Evolutionary conservation across 1,140 invertebrate species (phyloP).

Genomic region (Sipha flava): DNA sequence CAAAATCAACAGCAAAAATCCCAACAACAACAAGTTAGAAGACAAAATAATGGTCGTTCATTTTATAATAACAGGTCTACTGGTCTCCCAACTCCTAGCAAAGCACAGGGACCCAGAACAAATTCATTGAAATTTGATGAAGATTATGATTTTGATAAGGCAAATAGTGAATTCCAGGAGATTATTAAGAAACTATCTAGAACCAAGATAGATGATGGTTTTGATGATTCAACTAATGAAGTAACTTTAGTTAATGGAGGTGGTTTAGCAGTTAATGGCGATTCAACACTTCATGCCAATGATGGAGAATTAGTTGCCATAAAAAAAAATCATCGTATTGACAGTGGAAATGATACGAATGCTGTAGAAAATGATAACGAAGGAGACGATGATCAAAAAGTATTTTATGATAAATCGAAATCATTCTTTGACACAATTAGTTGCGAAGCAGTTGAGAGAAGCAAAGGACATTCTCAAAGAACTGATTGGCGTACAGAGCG

Average conservation of each 20-base stretch:
- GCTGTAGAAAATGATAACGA: conserved; percentile 60
- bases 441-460: conserved; percentile 91
- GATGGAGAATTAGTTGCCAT: conserved; percentile 51
- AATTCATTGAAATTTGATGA: conserved; percentile 85
- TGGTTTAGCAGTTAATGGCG: conserved; percentile 37
- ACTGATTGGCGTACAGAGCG: conserved; percentile 95
- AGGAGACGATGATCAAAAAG: conserved; percentile 57
- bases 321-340: conserved; percentile 63
- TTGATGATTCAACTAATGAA: conserved; percentile 2
- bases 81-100: conserved; percentile 37
- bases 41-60: neutral
- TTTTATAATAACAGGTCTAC: conserved; percentile 41
- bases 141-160: conserved; percentile 96
- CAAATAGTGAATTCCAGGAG: conserved; percentile 93
- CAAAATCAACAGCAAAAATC: conserved; percentile 28
- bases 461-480: conserved; percentile 69
- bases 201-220: conserved; percentile 55
- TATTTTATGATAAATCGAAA: conserved; percentile 88
- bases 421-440: conserved; percentile 99
- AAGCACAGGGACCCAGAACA: conserved; percentile 43
- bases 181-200: conserved; percentile 74
- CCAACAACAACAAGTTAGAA: conserved; percentile 14
- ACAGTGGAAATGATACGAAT: conserved; percentile 74
- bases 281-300: conserved; percentile 41
- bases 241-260: neutral